Base-by-base conservation (phyloP, 1,140 invertebrate species). In the Lamellibrachia luymesi region DNA sequence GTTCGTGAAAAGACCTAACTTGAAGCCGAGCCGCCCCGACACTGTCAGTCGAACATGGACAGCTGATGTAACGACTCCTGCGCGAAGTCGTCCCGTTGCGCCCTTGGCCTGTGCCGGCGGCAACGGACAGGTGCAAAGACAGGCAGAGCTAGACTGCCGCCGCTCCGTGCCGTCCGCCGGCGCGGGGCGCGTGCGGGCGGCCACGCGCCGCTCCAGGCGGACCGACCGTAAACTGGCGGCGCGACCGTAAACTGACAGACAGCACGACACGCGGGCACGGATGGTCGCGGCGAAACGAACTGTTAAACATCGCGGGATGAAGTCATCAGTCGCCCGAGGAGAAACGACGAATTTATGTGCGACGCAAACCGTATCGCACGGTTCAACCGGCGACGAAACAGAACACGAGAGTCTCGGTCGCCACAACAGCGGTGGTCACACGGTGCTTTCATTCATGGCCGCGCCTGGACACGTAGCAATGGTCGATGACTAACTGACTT, bases 251-350 rank as follows among this genome's bases (percentile, higher is more conserved):
- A 38, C 38, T 38, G 38, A 38, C 38, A 38, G 38, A 38, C 38
- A 38, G 38, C 38, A 38, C 64, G 64, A 80, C 64, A 80, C 64
- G 64, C 25, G 64, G 64, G 64, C 64, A 80, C 64, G 64, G 38
- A 80, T 22, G 64, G 13, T 22, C 64, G 64, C 8, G 38, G 25
- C 64, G 17, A 80, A 8, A 8, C 13, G 64, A 80, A 2, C 64
- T 80, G 64, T 80, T 80, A 80, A 80, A 80, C 64, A 80, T 80
- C 64, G 64, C 64, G 64, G 64, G 64, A 80, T 80, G 64, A 80
- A 80, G 64, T 80, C 25, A 80, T 80, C 64, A 22, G 8, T 80
- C 64, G 64, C 64, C 64, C 64, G 64, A 80, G 64, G 64, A 80
- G 6, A 80, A 22, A 22, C 7, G 52, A 56, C 52, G 64, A 80